Evolutionary conservation across 2,888 invertebrate species (phyloP), one percentile per base, ranked within the genome.

Genomic region (Apeira syringaria): DNA sequence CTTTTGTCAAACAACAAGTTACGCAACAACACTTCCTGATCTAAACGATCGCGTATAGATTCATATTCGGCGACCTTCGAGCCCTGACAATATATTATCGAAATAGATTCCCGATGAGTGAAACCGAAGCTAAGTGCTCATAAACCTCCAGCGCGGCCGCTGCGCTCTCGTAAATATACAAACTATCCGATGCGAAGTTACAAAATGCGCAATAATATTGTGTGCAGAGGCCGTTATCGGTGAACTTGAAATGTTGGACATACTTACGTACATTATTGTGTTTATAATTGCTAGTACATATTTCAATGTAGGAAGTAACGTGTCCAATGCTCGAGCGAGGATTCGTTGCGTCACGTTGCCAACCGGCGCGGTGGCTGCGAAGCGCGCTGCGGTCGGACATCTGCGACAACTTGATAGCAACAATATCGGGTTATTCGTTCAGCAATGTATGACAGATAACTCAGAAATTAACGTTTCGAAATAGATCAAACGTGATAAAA

Each of bases 231-330:
- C 61, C 68, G 73, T 82, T 79, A 80, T 80, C 79, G 74, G 62
- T 80, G 78, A 80, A 80, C 83, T 83, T 83, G 82, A 82, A 80
- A 76, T 63, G 64, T 68, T 70, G 62, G 68, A 68, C 68, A 64
- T 64, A 64, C 65, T 62, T 68, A 71, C 68, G 66, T 64, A 71
- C 68, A 67, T 64, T n/a, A 76, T 75, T 71, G 68, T 72, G 67
- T 72, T 80, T 73, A 75, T 75, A 65, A 24, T 20, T 71, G 70
- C 4, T 3, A 15, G 15, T 70, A 68, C 56, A 60, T 66, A 64
- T 63, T 63, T 63, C 66, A 72, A 68, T 61, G 61, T 70, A 79
- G 83, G 83, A 85, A 85, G 77, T 71, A 30, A 62, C 59, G 64
- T 67, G 64, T 64, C 45, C 53, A 61, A 57, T 66, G 64, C 56